Evolutionary conservation across 2,888 invertebrate genomes (phyloP).

Genomic region (Philereme vetulata): DNA sequence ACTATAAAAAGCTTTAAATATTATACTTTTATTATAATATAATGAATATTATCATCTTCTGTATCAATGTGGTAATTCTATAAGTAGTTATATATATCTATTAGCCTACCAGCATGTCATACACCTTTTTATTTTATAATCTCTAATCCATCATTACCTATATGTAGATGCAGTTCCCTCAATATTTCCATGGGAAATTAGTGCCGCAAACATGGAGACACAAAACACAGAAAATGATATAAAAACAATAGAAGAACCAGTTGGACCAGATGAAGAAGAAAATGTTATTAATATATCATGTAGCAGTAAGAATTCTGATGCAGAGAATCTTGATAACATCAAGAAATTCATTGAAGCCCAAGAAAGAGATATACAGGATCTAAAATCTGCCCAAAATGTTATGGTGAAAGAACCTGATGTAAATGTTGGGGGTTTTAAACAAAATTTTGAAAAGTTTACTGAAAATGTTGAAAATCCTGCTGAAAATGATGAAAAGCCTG

Average conservation of each 20-base stretch:
- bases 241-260: slow-evolving; percentile 11
- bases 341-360: slow-evolving; percentile 69
- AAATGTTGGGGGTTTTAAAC: slow-evolving; percentile 2
- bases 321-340: slow-evolving; percentile 71
- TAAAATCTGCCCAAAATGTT: slow-evolving; percentile 18
- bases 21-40: too few species aligned
- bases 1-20: too few species aligned
- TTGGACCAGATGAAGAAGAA: slow-evolving; percentile 19
- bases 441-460: slow-evolving; percentile 23
- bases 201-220: slow-evolving; percentile 45
- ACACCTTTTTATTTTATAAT: neutral
- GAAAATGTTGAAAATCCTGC: slow-evolving; percentile 5
- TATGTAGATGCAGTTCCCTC: slow-evolving; percentile 87
- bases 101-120: neutral
- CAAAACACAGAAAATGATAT: slow-evolving; percentile 15
- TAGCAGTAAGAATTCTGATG: slow-evolving; percentile 58
- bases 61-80: too few species aligned
- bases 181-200: slow-evolving; percentile 86
- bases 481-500: slow-evolving; percentile 7
- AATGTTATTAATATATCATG: slow-evolving; percentile 37
- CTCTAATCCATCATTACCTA: neutral
- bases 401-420: slow-evolving; percentile 6
- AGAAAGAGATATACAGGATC: slow-evolving; percentile 52
- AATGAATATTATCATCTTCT: too few species aligned
- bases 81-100: too few species aligned